A percentile compares a stretch with the other conserved stretches of the same genome.
Conservation (phyloP, 2,797 vertebrate genomes). For the Sebastes glaucus region DNA sequence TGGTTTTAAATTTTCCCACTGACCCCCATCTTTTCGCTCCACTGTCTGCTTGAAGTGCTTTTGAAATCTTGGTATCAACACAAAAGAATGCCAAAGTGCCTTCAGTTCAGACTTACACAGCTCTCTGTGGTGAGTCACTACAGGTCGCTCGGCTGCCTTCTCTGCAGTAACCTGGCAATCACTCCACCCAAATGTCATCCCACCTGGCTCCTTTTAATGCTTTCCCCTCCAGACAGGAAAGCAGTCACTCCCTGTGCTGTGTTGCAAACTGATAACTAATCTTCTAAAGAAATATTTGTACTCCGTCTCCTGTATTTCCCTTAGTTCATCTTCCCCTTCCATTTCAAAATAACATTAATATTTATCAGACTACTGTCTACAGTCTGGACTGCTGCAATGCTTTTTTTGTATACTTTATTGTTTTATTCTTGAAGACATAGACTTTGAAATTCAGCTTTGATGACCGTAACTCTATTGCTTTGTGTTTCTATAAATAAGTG, state of each 20-base stretch:
- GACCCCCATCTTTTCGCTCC: constrained; percentile 8
- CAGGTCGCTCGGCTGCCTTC: constrained; percentile 32
- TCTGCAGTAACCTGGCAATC: constrained; percentile 40
- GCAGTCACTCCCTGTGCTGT: not conserved
- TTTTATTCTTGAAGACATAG: not conserved
- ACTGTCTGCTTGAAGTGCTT: constrained; percentile 21
- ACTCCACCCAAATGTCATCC: constrained; percentile 52
- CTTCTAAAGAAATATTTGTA: not conserved
- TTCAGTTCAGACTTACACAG: constrained; percentile 17
- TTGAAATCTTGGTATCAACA: constrained; percentile 24
- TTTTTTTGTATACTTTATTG: not conserved
- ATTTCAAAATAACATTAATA: not conserved
- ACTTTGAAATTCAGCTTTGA: not conserved
- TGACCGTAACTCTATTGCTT: not conserved
- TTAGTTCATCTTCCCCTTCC: not conserved
- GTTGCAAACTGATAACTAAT: not conserved
- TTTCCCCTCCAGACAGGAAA: constrained; percentile 18
- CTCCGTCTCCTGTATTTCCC: not conserved
- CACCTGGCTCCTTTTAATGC: constrained; percentile 45
- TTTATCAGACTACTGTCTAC: not conserved
- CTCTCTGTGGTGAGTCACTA: constrained; percentile 26
- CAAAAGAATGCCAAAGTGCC: constrained; percentile 27
- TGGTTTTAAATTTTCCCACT: constrained; percentile 16
- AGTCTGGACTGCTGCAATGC: not conserved
- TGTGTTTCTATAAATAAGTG: not conserved